Evolutionary conservation across 1,140 invertebrate genomes (phyloP), one percentile per base, ranked within the genome.

Genomic region (Drosophila ironensis): DNA sequence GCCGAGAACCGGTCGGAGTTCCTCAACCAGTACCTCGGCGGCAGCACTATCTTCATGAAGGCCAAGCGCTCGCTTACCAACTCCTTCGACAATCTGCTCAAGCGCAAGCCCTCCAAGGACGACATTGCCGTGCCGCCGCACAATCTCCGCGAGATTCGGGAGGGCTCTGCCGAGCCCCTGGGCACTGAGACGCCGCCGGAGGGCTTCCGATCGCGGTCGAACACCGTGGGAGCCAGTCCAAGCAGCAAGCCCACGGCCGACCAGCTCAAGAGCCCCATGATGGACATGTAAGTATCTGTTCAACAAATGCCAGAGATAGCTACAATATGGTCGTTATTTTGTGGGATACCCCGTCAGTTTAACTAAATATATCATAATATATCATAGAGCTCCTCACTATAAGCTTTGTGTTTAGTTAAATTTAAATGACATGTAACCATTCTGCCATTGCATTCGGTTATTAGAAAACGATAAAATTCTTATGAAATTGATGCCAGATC

Each of bases 1-100:
- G 95, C 95, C n/a, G 96, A 97, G 89, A 96, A 96, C 84, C 94
- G 95, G 74, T 95, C 95, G 35, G 96, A 97, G 90, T 97, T 97
- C 91, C 91, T 97, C 3, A 96, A 96, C 91, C 95, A 97, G 61
- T 96, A 96, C 89, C 89, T 97, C 30, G 95, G 94, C 38, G 95
- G 95, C 12, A 95, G 94, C 60, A 95, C 95, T 1, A 96, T 97
- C 76, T 96, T 97, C 61, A 96, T 95, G 93, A 97, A 97, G 88
- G 96, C 96, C 0, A 96, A 96, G 78, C 91, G 95, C 0, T 96
- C 95, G 1, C 82, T 97, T 3, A 95, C 95, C 0, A 96, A 94
- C 74, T 96, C 95, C 0, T 96, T 97, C 73, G 96, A 97, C 90
- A 94, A 96, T 72, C 89, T 97, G 4, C 91, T 96, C 67, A 97